phyloP scores from a whole-genome alignment of 2,888 invertebrate species.

The Noctua fimbriata region DNA sequence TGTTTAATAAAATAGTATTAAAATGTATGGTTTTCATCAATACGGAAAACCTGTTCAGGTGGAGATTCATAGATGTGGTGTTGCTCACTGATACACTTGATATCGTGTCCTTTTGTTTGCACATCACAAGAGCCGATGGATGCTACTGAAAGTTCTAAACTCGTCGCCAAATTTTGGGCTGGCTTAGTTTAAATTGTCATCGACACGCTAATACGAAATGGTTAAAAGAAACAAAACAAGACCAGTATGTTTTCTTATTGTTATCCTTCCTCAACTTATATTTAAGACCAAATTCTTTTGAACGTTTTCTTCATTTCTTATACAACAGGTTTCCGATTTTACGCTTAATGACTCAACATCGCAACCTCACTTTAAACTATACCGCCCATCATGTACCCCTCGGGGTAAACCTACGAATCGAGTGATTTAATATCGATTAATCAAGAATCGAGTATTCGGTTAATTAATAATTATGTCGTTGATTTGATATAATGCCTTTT shows the following conservation, averaged over 20 bases:
- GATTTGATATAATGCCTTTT: conserved; percentile 63
- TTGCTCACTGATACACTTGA: no score
- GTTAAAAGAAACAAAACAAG: not conserved
- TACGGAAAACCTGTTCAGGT: no score
- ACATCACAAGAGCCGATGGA: no score
- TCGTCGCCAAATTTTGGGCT: no score
- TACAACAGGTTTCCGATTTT: conserved; percentile 38
- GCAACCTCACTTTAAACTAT: conserved; percentile 51
- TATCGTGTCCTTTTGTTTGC: no score
- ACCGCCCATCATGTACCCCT: conserved; percentile 52
- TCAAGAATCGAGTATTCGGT: conserved; percentile 59
- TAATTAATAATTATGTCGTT: conserved; percentile 69
- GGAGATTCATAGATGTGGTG: no score
- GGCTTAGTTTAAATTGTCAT: no score
- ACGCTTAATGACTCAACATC: conserved; percentile 28
- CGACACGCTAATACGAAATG: no score
- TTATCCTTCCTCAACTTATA: not conserved
- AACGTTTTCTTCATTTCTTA: conserved; percentile 4
- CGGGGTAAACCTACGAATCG: conserved; percentile 52
- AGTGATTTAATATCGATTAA: conserved; percentile 60
- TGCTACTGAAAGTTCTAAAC: no score
- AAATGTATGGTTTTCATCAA: no score
- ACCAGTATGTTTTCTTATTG: not conserved
- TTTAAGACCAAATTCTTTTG: not conserved
- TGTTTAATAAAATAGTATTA: no score